Conservation (phyloP, 2,113 vertebrate genomes). For the Dascyllus trimaculatus region DNA sequence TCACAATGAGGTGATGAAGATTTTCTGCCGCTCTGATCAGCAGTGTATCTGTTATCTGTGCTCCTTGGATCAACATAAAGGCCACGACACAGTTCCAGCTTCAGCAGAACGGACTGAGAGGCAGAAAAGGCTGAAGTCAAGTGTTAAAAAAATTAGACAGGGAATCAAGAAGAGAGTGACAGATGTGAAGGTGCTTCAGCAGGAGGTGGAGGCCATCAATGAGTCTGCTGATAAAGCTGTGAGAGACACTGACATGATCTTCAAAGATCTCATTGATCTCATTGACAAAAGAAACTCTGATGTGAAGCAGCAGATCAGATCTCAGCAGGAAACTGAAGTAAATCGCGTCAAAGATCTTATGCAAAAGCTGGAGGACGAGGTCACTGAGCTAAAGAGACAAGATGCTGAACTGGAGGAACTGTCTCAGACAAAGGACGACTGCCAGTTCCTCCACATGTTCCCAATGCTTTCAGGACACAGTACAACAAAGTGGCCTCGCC, state of each 20-base stretch:
- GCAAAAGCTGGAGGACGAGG: constrained; percentile 14
- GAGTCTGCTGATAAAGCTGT: constrained; percentile 19
- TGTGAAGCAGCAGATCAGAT: constrained; percentile 14
- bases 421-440: constrained; percentile 3
- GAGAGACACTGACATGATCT: neutral
- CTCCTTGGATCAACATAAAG: constrained; percentile 20
- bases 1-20: constrained; percentile 3
- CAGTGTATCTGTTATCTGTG: constrained; percentile 14
- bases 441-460: neutral
- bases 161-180: neutral
- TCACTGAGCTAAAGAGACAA: neutral
- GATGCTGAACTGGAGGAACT: constrained; percentile 6
- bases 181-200: constrained; percentile 3
- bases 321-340: neutral
- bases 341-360: neutral
- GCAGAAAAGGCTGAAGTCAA: neutral
- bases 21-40: too few species aligned
- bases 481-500: neutral
- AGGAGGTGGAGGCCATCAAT: neutral
- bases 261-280: constrained; percentile 27
- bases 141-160: too few species aligned
- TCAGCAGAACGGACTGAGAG: neutral
- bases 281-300: constrained; percentile 14
- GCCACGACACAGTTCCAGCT: neutral
- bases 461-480: neutral